Percentiles rank a stretch among this genome's conserved stretches.
Conservation (phyloP, 2,113 vertebrate species). For the Theropithecus gelada region DNA sequence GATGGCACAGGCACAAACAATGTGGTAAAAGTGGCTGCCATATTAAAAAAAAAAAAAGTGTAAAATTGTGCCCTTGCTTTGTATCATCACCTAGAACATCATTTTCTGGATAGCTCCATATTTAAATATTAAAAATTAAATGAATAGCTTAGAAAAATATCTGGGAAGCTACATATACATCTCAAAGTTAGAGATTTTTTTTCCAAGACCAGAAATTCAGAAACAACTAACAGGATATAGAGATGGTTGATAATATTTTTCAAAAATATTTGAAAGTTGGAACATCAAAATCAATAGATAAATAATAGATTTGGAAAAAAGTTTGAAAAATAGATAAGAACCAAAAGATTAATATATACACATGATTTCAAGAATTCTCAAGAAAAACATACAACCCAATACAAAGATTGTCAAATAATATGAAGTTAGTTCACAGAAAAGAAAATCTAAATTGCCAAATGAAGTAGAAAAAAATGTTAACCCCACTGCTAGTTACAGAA, state of each 20-base stretch:
- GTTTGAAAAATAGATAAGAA: background rate
- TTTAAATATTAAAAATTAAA: background rate
- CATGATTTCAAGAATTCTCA: constrained; percentile 13
- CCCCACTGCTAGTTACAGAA: background rate
- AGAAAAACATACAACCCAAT: background rate
- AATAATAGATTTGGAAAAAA: background rate
- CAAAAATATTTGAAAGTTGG: background rate
- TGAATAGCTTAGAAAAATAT: background rate
- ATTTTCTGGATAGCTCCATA: background rate
- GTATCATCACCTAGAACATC: background rate
- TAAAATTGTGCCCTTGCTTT: background rate
- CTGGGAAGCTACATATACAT: background rate
- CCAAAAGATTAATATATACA: background rate
- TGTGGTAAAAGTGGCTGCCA: background rate
- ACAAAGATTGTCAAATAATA: background rate
- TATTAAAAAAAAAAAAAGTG: background rate
- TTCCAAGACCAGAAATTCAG: background rate
- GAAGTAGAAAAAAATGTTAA: background rate
- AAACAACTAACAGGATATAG: background rate
- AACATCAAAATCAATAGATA: background rate
- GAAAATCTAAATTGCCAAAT: background rate
- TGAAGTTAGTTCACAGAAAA: background rate
- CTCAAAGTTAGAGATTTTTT: background rate
- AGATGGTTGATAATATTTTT: background rate
- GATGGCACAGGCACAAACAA: background rate